Percentiles rank a stretch among this genome's conserved stretches.
Evolutionary conservation across 2,888 invertebrate genomes (phyloP).

Genomic region (Brenthis ino): DNA sequence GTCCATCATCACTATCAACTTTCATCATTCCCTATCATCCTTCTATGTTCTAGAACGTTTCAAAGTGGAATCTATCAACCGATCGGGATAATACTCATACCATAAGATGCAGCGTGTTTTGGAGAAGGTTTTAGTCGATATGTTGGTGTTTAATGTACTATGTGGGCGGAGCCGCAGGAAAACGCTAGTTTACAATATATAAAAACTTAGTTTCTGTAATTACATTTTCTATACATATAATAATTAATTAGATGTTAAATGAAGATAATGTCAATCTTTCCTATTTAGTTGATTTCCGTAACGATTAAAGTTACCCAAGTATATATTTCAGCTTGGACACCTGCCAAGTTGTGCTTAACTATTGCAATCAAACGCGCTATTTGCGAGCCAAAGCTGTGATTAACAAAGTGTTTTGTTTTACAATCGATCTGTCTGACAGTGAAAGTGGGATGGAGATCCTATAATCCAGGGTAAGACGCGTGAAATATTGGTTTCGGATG

Average conservation of each 20-base stretch:
- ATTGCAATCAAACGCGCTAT: constrained; percentile 39
- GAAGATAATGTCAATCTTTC: too few species aligned
- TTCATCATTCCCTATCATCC: too few species aligned
- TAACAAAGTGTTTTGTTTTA: constrained; percentile 35
- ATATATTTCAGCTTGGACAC: constrained; percentile 36
- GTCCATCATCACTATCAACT: too few species aligned
- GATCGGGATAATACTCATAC: too few species aligned
- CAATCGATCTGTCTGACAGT: constrained; percentile 26
- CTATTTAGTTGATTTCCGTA: background rate
- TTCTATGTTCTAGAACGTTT: too few species aligned
- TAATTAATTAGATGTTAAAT: too few species aligned
- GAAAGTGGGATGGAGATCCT: constrained; percentile 17
- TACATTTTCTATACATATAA: too few species aligned
- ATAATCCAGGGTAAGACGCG: constrained; percentile 19
- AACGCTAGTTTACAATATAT: too few species aligned
- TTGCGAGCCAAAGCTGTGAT: constrained; percentile 43
- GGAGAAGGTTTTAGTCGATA: too few species aligned
- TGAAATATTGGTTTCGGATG: constrained; percentile 20
- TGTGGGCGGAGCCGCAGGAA: too few species aligned
- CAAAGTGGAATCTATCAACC: background rate
- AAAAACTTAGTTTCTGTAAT: background rate
- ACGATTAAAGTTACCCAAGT: constrained; percentile 1
- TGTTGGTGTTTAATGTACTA: too few species aligned
- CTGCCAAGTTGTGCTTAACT: constrained; percentile 38
- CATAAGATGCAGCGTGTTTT: too few species aligned